Evolutionary conservation across 2,113 vertebrate species (phyloP).

Genomic region (Pristiophorus japonicus): DNA sequence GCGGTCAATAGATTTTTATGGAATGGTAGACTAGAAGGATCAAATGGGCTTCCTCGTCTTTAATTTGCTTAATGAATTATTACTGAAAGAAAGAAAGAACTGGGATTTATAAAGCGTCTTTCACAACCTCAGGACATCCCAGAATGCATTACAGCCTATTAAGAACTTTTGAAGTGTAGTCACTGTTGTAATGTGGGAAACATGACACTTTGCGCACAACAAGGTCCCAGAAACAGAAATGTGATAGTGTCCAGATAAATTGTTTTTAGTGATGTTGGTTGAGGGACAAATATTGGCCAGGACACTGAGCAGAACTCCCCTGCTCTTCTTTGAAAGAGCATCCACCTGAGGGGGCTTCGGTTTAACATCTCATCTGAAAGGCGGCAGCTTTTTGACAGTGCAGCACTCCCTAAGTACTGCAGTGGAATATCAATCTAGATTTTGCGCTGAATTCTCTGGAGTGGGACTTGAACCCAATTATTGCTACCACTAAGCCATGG

Average conservation of each 20-base stretch:
- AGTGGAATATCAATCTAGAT: background rate
- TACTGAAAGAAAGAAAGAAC: background rate
- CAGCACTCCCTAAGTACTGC: background rate
- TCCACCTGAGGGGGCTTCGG: background rate
- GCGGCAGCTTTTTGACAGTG: background rate
- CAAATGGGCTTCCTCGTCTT: background rate
- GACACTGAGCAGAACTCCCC: background rate
- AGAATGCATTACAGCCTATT: background rate
- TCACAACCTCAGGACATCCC: background rate
- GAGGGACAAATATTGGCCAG: background rate
- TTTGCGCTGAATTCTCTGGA: background rate
- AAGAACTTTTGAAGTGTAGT: background rate
- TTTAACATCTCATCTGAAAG: background rate
- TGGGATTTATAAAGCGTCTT: background rate
- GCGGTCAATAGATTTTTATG: background rate
- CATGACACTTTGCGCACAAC: background rate
- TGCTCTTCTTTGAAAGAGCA: background rate
- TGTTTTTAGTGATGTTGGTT: background rate
- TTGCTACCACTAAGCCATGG: background rate
- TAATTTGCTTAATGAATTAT: background rate
- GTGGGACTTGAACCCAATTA: background rate
- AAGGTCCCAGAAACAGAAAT: background rate
- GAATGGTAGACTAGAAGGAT: background rate
- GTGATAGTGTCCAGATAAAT: background rate
- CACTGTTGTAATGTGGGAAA: background rate